Evolutionary conservation across 2,113 vertebrate genomes (phyloP), one percentile per base, ranked within the genome.

Genomic region (Gallinago jamesoni): DNA sequence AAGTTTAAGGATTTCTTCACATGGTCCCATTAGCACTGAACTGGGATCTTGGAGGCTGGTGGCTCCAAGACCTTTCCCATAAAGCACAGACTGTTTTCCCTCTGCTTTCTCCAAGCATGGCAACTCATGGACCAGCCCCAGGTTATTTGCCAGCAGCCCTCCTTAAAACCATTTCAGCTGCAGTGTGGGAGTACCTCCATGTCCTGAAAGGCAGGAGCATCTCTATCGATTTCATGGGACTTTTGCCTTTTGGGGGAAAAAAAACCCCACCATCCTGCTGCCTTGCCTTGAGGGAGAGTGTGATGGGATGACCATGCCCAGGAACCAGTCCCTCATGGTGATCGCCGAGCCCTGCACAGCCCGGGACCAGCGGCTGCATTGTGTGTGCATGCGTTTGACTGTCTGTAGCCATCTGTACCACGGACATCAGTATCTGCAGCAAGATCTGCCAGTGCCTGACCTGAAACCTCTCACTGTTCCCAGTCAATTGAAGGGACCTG

Each of bases 1-100:
- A 23, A 30, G 72, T 77, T 43, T 64, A 85, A 48, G 73, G 68
- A 68, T 66, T 92, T 87, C 45, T 89, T 50, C 62, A 0, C 2
- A 13, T 85, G 74, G 67, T 86, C 86, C 77, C n/a, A 43, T 41
- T 48, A 79, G 74, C 79, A 72, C 82, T 68, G 84, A 84, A 72
- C 77, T 93, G 85, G 69, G 35, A 85, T 84, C 59, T 75, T 19
- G 4, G n/a, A 75, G 75, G 21, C 47, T 56, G 41, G 73, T 33
- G 60, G 57, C 30, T 82, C 60, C 69, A 80, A 63, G 80, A 88
- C 43, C 63, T 82, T 56, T 39, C 50, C 48, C 39, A 21, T 48
- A 57, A 93, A 90, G 72, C 81, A 84, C 63, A 87, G 78, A 68
- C 47, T 28, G 1, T 60, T 87, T 89, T 74, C 37, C 41, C 43